Base-by-base conservation (phyloP, 37 sponge, comb jelly and placozoan species). In the Oopsacas minuta region DNA sequence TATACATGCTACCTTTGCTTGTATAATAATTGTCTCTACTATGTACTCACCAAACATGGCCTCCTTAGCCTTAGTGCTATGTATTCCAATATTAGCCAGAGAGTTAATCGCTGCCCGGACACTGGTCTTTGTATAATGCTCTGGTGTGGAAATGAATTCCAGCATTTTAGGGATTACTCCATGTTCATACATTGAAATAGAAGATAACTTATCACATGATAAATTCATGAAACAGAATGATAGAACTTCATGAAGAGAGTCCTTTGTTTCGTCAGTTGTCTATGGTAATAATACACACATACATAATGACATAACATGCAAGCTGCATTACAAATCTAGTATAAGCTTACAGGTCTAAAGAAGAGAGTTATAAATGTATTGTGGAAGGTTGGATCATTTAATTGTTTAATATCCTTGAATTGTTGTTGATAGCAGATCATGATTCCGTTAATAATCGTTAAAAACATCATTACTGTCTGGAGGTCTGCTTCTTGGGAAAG, bases 291-390 rank as follows among this genome's bases (percentile, higher is more conserved):
- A 15, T 42, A 42, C 49, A 42, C 12, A 42, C 12, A 42, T 17
- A 42, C 49, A 42, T 42, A 42, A 42, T 42, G 49, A 42, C 8
- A 42, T 42, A 15, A 42, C 15, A 17, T 8, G 15, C 8, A 17
- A 42, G 15, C 49, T 42, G 49, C 49, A 42, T 15, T 42, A 20
- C 17, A 20, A 61, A 7, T 32, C 28, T n/a, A 61, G 28, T 25
- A 46, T 61, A 61, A 61, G 28, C 75, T 61, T 3, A 61, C 75
- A 3, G 75, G 75, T n/a, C 75, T 25, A 61, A 61, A 61, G 75
- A 61, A 12, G 1, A 61, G 75, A 3, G 28, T 61, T 61, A 61
- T 12, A 20, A 61, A 34, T 3, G 75, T 61, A n/a, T 61, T 61
- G 30, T 61, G 75, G 75, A 61, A 61, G 7, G 75, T 3, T n/a